Evolutionary conservation across 2,888 invertebrate species (phyloP), one percentile per base, ranked within the genome.

Genomic region (Oegoconia quadripuncta): DNA sequence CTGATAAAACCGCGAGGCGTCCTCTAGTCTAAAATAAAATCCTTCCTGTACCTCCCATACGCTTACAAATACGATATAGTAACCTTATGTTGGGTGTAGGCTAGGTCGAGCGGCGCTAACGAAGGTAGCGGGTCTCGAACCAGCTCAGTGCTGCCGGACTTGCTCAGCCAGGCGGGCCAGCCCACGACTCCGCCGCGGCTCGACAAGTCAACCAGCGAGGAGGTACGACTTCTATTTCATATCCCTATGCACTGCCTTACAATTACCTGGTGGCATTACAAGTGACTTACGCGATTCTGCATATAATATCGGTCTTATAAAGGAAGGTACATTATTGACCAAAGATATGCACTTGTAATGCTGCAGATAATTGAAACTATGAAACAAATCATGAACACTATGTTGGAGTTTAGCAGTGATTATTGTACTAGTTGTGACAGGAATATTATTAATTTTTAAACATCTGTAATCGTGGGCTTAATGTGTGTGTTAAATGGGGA

Each of bases 171-270:
- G 88, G 94, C 94, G 44, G 92, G 92, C 42, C 92, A 92, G 71
- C 94, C 94, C 46, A 95, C 95, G 53, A 95, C 96, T 22, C 95
- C 96, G 43, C 93, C 95, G 59, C 89, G 97, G 37, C 95, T 93
- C 73, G 97, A 98, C 88, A 97, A 97, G 78, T 93, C 96, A 54
- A 95, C 95, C 63, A 97, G 96, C 73, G 98, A 98, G 84, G 98
- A 98, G 96, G 97, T 97, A 89, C 26, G 23, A 25, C 16, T 11
- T 25, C 29, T 14, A 13, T 8, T 5, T 2, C 14, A 2, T 28
- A 8, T 28, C n/a, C n/a, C 9, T 15, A 28, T 14, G 15, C 7
- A 28, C 28, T 25, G 3, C 48, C 48, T 37, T 55, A 64, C 56
- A 57, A 55, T 41, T 54, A 62, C 64, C 5, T 7, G 7, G 20